Conservation (phyloP, 2,888 invertebrate species). For the Agriotes lineatus region DNA sequence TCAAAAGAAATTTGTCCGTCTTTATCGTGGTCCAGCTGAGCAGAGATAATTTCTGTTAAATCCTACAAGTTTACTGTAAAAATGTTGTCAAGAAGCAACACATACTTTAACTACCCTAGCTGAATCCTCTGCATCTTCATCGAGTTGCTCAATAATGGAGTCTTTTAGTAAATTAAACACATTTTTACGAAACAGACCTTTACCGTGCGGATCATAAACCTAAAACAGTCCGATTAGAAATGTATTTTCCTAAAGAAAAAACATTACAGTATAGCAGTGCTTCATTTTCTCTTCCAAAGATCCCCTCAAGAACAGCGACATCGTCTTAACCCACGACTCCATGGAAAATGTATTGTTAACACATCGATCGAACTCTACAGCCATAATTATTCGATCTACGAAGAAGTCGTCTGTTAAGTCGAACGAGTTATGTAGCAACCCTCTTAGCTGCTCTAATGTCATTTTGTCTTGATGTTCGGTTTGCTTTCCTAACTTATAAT, state of each 20-base stretch:
- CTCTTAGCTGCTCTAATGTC: slow-evolving; percentile 70
- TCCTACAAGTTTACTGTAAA: no score
- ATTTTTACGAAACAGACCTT: slow-evolving; percentile 78
- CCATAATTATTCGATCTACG: no score
- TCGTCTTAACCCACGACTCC: slow-evolving; percentile 76
- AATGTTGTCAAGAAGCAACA: no score
- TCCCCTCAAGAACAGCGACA: slow-evolving; percentile 78
- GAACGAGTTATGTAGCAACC: slow-evolving; percentile 74
- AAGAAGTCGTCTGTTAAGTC: slow-evolving; percentile 63
- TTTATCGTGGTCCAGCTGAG: slow-evolving; percentile 80
- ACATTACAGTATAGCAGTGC: slow-evolving; percentile 72
- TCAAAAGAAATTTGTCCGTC: slow-evolving; percentile 79
- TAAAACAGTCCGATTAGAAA: slow-evolving; percentile 48
- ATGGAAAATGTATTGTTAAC: no score
- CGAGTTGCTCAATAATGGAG: slow-evolving; percentile 69
- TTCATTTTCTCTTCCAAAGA: slow-evolving; percentile 75
- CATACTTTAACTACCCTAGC: slow-evolving; percentile 67
- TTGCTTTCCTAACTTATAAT: slow-evolving; percentile 68
- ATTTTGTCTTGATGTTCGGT: slow-evolving; percentile 60
- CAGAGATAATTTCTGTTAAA: slow-evolving; percentile 78
- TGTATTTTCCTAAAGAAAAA: not conserved
- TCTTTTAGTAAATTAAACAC: slow-evolving; percentile 76
- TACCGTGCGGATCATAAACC: slow-evolving; percentile 77
- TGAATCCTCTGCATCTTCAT: slow-evolving; percentile 79
- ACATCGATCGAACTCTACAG: no score